Evolutionary conservation across 2,113 vertebrate species (phyloP).

Genomic region (Rhombomys opimus): DNA sequence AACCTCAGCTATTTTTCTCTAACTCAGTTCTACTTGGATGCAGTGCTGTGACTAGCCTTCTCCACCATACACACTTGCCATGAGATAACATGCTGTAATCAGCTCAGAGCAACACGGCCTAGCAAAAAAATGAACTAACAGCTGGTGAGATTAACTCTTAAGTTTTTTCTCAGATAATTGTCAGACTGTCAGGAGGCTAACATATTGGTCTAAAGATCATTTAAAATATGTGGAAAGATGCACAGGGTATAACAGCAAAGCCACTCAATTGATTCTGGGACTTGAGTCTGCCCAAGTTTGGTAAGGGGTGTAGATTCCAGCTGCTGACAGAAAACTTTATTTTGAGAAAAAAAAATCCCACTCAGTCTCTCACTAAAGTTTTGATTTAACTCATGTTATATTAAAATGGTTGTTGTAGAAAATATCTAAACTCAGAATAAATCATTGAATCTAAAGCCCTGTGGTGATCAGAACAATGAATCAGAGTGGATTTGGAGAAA

Average conservation of each 20-base stretch:
- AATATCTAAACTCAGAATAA: conserved; percentile 30
- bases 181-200: background rate
- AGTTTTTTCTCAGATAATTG: background rate
- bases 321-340: background rate
- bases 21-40: background rate
- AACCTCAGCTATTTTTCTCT: no score
- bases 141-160: background rate
- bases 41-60: background rate
- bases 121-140: background rate
- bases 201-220: background rate
- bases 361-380: background rate
- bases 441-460: background rate
- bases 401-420: background rate
- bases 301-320: background rate
- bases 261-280: background rate
- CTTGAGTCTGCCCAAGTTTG: background rate
- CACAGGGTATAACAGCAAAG: background rate
- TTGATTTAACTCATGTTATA: background rate
- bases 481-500: background rate
- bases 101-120: background rate
- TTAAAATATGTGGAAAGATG: background rate
- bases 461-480: background rate
- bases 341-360: background rate
- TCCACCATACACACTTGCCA: background rate
- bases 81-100: no score